Evolutionary conservation across 2,888 invertebrate species (phyloP).

Genomic region (Microplitis manilae): DNA sequence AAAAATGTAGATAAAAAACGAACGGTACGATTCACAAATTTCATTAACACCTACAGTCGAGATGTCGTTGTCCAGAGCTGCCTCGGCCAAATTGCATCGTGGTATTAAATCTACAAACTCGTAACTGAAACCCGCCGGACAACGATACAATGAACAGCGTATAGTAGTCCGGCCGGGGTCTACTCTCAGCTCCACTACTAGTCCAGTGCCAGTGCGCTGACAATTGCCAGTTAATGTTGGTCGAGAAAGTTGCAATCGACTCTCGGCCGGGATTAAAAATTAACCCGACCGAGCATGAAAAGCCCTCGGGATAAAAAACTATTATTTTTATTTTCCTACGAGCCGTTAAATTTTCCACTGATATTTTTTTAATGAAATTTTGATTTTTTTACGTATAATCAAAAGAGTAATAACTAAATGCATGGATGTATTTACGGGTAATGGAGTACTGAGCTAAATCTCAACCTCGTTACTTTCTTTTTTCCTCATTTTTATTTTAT

Average conservation of each 20-base stretch:
- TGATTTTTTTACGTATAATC: not conserved
- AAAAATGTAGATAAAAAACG: constrained; percentile 29
- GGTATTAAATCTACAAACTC: constrained; percentile 50
- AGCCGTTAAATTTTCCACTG: not conserved
- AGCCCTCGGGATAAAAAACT: constrained; percentile 2
- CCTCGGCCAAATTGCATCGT: constrained; percentile 48
- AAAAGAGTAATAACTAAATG: not conserved
- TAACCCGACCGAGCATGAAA: not conserved
- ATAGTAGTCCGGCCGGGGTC: not conserved
- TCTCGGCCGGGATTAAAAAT: constrained; percentile 7
- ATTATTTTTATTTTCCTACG: not conserved
- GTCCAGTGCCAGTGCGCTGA: constrained; percentile 15
- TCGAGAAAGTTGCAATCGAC: constrained; percentile 32
- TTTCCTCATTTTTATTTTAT: no score
- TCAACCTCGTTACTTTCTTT: not conserved
- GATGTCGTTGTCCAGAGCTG: constrained; percentile 58
- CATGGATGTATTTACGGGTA: constrained; percentile 1
- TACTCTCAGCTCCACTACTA: not conserved
- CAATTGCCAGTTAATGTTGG: constrained; percentile 33
- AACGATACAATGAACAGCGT: constrained; percentile 26
- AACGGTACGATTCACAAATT: constrained; percentile 65
- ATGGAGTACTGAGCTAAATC: not conserved
- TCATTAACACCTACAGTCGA: constrained; percentile 64
- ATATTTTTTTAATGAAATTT: constrained; percentile 22
- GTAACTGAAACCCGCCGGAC: constrained; percentile 34